Percentiles rank a stretch among this genome's conserved stretches.
Conservation (phyloP, 2,113 vertebrate species). For the Pogona vitticeps region DNA sequence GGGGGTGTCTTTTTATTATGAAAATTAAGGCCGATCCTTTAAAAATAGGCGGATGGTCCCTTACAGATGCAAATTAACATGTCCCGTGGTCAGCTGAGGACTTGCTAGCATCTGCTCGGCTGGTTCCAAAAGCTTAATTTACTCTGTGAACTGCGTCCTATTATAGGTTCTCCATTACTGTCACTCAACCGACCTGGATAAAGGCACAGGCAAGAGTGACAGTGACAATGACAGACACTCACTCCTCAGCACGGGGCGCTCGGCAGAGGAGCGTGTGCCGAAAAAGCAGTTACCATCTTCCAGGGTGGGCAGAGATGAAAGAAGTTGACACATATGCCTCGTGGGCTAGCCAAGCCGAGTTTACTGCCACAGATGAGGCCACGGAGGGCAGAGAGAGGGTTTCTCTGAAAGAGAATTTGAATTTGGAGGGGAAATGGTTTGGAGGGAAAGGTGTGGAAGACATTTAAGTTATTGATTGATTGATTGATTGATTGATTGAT, state of each 20-base stretch:
- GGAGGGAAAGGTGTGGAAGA: slow-evolving; percentile 16
- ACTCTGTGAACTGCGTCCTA: slow-evolving; percentile 77
- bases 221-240: slow-evolving; percentile 39
- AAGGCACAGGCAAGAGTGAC: slow-evolving; percentile 44
- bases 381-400: background rate
- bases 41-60: background rate
- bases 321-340: slow-evolving; percentile 71
- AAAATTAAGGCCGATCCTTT: slow-evolving; percentile 20
- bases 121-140: slow-evolving; percentile 81
- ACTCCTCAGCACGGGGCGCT: slow-evolving; percentile 39
- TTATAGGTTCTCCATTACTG: slow-evolving; percentile 69
- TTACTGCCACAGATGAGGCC: background rate
- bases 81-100: background rate
- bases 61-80: slow-evolving; percentile 38
- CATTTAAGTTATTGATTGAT: slow-evolving; percentile 49
- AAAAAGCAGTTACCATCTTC: slow-evolving; percentile 58
- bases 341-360: slow-evolving; percentile 68
- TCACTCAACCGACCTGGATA: slow-evolving; percentile 71
- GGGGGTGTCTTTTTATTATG: background rate
- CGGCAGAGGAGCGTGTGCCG: slow-evolving; percentile 29
- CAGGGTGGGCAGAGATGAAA: slow-evolving; percentile 69
- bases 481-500: too few relatives aligned
- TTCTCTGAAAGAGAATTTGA: background rate
- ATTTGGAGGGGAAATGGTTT: background rate
- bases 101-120: slow-evolving; percentile 55